phyloP scores from a whole-genome alignment of 2,888 invertebrate species.

The Lomographa bimaculata region DNA sequence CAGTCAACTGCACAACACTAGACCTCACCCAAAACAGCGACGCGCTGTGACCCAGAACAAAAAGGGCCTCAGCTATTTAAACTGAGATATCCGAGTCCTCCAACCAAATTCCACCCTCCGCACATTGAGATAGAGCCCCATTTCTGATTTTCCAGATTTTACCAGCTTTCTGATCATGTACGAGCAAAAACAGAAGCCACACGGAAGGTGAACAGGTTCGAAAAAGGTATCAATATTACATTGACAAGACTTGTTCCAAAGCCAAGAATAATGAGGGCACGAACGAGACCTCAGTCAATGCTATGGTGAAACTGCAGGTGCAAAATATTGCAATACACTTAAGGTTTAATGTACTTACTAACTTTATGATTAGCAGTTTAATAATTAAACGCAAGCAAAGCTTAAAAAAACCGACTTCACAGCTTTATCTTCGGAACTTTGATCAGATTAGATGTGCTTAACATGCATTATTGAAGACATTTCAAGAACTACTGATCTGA shows the following conservation, averaged over 20 bases:
- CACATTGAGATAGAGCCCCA: background rate
- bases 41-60: conserved; percentile 26
- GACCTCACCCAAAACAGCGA: conserved; percentile 16
- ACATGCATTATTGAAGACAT: too few species aligned
- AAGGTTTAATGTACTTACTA: too few species aligned
- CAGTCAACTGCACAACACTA: conserved; percentile 11
- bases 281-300: conserved; percentile 5
- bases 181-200: conserved; percentile 24
- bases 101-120: conserved; percentile 3
- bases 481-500: too few species aligned
- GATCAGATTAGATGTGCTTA: too few species aligned
- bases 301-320: background rate
- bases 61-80: too few species aligned
- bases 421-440: too few species aligned
- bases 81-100: too few species aligned
- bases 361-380: too few species aligned
- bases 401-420: too few species aligned
- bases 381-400: too few species aligned
- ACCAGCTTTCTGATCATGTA: conserved; percentile 26
- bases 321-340: background rate
- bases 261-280: conserved; percentile 13
- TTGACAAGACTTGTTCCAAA: conserved; percentile 5
- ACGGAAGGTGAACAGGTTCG: conserved; percentile 16
- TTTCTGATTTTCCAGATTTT: background rate
- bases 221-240: conserved; percentile 10